A percentile compares a stretch with the other conserved stretches of the same genome.
Evolutionary conservation across 2,888 invertebrate genomes (phyloP).

Genomic region (Phoenoteleia sp.): DNA sequence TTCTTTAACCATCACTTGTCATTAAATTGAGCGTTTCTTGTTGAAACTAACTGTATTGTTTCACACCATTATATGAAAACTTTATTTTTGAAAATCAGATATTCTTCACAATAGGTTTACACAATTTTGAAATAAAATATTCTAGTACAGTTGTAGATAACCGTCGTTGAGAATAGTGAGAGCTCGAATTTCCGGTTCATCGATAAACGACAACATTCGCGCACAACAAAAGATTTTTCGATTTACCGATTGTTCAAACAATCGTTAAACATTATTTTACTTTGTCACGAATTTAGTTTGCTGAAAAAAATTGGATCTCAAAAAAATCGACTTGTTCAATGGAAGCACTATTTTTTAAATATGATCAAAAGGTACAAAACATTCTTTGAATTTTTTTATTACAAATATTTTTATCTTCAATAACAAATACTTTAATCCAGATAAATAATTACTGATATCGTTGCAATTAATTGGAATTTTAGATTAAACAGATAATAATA

Average conservation of each 20-base stretch:
- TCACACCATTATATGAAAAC: no score
- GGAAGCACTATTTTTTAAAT: constrained; percentile 21
- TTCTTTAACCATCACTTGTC: no score
- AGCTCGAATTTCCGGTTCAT: background rate
- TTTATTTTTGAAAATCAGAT: no score
- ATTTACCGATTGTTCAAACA: constrained; percentile 1
- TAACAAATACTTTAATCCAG: background rate
- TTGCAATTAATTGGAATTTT: background rate
- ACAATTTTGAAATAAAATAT: no score
- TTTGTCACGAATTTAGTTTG: constrained; percentile 1
- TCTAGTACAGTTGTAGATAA: background rate
- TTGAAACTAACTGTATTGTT: no score
- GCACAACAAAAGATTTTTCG: constrained; percentile 7
- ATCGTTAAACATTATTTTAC: constrained; percentile 6
- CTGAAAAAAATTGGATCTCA: background rate
- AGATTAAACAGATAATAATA: background rate
- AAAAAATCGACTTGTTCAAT: background rate
- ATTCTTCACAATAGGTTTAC: no score
- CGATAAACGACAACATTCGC: constrained; percentile 4
- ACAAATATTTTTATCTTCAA: background rate
- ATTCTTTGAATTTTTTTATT: background rate
- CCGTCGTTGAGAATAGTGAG: background rate
- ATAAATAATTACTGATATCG: background rate
- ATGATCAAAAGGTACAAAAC: constrained; percentile 1
- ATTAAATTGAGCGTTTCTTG: no score